Evolutionary conservation across 2,888 invertebrate genomes (phyloP), one percentile per base, ranked within the genome.

Genomic region (Tenthredo scrophulariae): DNA sequence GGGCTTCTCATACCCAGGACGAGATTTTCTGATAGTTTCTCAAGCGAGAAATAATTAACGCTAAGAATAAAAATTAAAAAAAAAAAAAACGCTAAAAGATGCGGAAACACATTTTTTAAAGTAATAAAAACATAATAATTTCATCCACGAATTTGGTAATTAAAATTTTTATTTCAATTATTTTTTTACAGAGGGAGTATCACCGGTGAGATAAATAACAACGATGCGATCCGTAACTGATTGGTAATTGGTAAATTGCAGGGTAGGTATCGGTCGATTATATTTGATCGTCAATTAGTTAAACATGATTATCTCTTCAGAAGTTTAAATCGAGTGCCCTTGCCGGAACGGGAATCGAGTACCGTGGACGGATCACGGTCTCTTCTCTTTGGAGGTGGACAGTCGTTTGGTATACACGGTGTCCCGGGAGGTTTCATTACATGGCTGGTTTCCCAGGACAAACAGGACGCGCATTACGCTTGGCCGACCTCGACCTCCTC

Each of bases 351-450:
- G 40, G 50, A 83, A 37, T 46, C 46, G 33, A 26, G 70, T 40
- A 67, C 65, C 67, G 67, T 37, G 83, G 62, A 80, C 40, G 46
- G 10, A 65, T 83, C 67, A 46, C 46, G 83, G 83, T 67, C 50
- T 29, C 62, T 54, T 82, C 65, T 67, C 67, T 67, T 67, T 18
- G 46, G 65, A 29, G 83, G 50, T 83, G 83, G 85, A 87, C 85
- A 86, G 84, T 62, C 62, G 43, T 70, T 67, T 67, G 67, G 67
- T 80, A 43, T 80, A 65, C 80, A 62, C 86, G 83, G 75, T 87
- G 89, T 89, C 92, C 91, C 91, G 87, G 86, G 91, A 90, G 91
- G 90, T 91, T 92, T 91, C 92, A 91, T 92, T 92, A 92, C 91
- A 91, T 90, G 92, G 87, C 90, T 91, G 91, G 91, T 91, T 92